Conservation (phyloP, 2,888 invertebrate genomes). For the Drosophila buzzatii region DNA sequence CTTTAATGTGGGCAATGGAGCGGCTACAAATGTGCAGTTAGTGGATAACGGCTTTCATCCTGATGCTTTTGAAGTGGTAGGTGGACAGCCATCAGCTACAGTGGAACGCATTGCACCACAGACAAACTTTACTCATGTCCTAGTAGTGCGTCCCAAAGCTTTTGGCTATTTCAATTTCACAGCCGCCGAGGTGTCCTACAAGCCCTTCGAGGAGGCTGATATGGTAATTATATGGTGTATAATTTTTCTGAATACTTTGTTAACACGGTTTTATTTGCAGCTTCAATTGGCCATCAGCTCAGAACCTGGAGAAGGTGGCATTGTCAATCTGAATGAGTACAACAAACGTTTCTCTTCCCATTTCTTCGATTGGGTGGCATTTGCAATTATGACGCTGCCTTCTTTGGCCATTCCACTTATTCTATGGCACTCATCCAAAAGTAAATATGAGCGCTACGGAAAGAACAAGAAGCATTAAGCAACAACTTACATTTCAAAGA, state of each 20-base stretch:
- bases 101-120: slow-evolving; percentile 96
- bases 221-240: slow-evolving; percentile 86
- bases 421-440: slow-evolving; percentile 97
- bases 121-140: slow-evolving; percentile 96
- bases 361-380: slow-evolving; percentile 98
- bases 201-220: slow-evolving; percentile 92
- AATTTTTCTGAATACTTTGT: background rate
- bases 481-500: slow-evolving; percentile 48
- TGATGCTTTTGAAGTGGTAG: slow-evolving; percentile 95
- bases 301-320: slow-evolving; percentile 98
- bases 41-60: slow-evolving; percentile 97
- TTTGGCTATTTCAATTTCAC: slow-evolving; percentile 99
- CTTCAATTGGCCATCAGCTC: slow-evolving; percentile 91
- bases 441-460: slow-evolving; percentile 94
- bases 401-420: slow-evolving; percentile 97
- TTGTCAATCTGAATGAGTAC: slow-evolving; percentile 96
- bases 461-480: slow-evolving; percentile 89
- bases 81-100: slow-evolving; percentile 92
- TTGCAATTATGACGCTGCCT: slow-evolving; percentile 98
- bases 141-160: slow-evolving; percentile 94
- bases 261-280: slow-evolving; percentile 85
- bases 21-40: slow-evolving; percentile 94
- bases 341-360: slow-evolving; percentile 99
- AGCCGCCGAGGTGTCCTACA: slow-evolving; percentile 96
- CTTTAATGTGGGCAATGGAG: slow-evolving; percentile 96